Evolutionary conservation across 2,888 invertebrate species (phyloP), one percentile per base, ranked within the genome.

Genomic region (Oscheius sp.): DNA sequence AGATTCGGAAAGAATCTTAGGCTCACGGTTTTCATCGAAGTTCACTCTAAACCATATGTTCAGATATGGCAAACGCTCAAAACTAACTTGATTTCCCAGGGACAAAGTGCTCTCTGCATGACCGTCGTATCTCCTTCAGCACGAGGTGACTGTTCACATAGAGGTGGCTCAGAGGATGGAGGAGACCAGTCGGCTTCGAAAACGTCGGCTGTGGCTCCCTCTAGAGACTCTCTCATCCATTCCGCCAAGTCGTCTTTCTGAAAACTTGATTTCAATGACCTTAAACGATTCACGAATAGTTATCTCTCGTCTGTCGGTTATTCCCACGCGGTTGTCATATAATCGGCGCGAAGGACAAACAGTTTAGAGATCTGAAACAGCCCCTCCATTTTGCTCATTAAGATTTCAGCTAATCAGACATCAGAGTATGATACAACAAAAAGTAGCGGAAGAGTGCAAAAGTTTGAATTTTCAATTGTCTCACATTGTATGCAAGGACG

Each of bases 1-100:
- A 0, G 86, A 86, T 71, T 87, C 87, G 13, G 85, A 80, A 21
- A 88, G 75, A 21, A 85, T 77, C 74, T 88, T 85, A 21, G 88
- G 88, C 62, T 88, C 87, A 1, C 88, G 80, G 10, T 79, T 77
- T 42, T 87, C 87, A 72, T 88, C 88, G 70, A 77, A 84, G 53
- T 84, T 85, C 9, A 85, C 77, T 66, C 83, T 81, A 80, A 48
- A 83, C 74, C 9, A 13, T 35, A 21, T 50, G 13, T 73, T 42
- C 4, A 42, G 63, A 2, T 21, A 47, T 48, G 4, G 33, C 55
- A 58, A 29, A 1, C 4, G 35, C 32, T 13, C 13, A n/a, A 21
- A 11, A 53, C 75, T 73, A 11, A 83, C 83, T 78, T 77, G 73
- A 77, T 80, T 47, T 81, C 79, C 86, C 86, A 86, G 2, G 86